phyloP scores from a whole-genome alignment of 64 coral and sea anemone genomes.

The Cladopsammia gracilis region DNA sequence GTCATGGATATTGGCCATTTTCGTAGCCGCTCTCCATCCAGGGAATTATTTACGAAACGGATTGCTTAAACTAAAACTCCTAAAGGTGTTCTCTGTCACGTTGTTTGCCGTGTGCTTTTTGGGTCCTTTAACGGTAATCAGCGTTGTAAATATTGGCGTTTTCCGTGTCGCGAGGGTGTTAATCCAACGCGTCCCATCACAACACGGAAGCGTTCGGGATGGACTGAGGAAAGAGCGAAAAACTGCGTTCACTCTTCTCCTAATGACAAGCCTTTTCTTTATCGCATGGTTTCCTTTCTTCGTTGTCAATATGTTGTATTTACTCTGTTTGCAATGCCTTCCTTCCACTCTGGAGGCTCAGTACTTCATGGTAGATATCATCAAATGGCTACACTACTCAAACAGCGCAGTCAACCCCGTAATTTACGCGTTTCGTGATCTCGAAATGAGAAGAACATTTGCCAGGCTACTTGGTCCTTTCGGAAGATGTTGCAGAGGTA shows the following conservation, averaged over 20 bases:
- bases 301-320: conserved; percentile 67
- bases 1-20: conserved; percentile 61
- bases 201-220: not conserved
- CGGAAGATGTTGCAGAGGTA: not conserved
- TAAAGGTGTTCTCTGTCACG: conserved; percentile 31
- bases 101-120: conserved; percentile 76
- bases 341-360: conserved; percentile 14
- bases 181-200: conserved; percentile 30
- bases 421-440: conserved; percentile 82
- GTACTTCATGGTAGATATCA: conserved; percentile 57
- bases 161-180: conserved; percentile 70
- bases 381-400: conserved; percentile 83
- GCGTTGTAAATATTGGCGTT: conserved; percentile 67
- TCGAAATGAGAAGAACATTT: conserved; percentile 87
- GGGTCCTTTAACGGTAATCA: conserved; percentile 61
- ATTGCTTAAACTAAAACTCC: conserved; percentile 14
- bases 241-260: conserved; percentile 70
- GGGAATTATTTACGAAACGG: not conserved
- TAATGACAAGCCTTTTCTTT: conserved; percentile 83
- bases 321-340: conserved; percentile 51
- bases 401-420: conserved; percentile 86
- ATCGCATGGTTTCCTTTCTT: conserved; percentile 88
- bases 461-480: conserved; percentile 32
- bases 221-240: conserved; percentile 65
- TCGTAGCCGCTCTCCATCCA: conserved; percentile 46